Conservation (phyloP, 1,140 invertebrate genomes). For the Solenopsis invicta region DNA sequence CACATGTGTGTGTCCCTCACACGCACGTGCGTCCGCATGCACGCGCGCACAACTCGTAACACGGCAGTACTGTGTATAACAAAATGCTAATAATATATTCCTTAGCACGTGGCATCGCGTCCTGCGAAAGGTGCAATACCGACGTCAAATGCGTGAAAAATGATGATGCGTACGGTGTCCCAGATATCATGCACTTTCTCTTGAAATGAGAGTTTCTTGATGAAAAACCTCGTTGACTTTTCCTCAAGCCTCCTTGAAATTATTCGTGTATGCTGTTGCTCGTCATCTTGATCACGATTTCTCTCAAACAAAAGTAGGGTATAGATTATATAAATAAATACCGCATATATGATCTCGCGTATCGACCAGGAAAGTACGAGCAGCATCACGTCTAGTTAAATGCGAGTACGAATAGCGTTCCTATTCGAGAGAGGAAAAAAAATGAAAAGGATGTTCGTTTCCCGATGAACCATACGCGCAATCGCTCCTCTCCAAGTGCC, state of each 20-base stretch:
- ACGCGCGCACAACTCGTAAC: conserved; percentile 43
- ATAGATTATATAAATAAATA: conserved; percentile 40
- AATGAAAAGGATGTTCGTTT: conserved; percentile 10
- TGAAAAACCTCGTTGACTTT: conserved; percentile 5
- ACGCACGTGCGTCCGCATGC: conserved; percentile 26
- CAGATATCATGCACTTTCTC: conserved; percentile 11
- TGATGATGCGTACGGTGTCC: conserved; percentile 1
- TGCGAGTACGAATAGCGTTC: neutral
- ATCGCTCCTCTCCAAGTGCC: conserved; percentile 37
- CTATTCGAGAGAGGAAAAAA: neutral
- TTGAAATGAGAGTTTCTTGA: neutral
- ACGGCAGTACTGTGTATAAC: conserved; percentile 16
- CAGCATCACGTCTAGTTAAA: neutral
- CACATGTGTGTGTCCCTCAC: conserved; percentile 49
- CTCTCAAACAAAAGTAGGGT: neutral
- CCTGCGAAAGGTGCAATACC: neutral
- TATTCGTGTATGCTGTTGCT: neutral
- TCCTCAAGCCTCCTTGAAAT: neutral
- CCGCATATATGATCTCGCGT: no score
- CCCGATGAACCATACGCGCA: conserved; percentile 22
- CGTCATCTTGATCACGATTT: neutral
- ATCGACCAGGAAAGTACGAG: neutral
- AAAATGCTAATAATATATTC: conserved; percentile 56
- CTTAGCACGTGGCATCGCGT: conserved; percentile 17
- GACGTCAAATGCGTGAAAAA: neutral